Conservation (phyloP, 2,888 invertebrate genomes). For the Trachelus tabidus region DNA sequence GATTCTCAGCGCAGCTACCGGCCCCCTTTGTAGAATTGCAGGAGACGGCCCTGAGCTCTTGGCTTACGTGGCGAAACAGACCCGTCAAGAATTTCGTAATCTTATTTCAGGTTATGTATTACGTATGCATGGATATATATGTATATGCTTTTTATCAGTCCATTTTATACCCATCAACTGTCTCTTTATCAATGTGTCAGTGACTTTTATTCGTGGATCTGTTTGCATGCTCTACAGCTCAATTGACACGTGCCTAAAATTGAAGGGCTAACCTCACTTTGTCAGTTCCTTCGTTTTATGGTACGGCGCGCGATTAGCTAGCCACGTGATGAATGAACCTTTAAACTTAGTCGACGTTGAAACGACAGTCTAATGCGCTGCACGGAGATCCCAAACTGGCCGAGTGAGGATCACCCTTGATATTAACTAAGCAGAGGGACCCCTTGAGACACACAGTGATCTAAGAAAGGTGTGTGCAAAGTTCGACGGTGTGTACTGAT, state of each 20-base stretch:
- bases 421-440: not conserved
- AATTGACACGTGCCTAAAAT: not conserved
- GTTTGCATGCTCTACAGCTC: not conserved
- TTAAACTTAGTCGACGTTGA: not conserved
- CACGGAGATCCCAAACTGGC: not conserved
- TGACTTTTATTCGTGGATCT: not conserved
- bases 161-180: not conserved
- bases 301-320: not conserved
- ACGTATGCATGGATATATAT: not conserved
- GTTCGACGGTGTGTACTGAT: not conserved
- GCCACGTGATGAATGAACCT: not conserved
- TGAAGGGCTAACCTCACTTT: not conserved
- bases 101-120: not conserved
- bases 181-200: not conserved
- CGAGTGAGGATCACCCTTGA: not conserved
- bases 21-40: constrained; percentile 10
- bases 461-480: not conserved
- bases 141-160: not conserved
- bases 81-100: constrained; percentile 13
- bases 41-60: constrained; percentile 16
- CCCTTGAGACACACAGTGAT: not conserved
- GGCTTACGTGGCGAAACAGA: constrained; percentile 18
- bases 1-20: not conserved
- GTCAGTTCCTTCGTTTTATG: not conserved
- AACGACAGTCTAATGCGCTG: not conserved